Conservation (phyloP, 2,113 vertebrate genomes). For the Xiphias gladius region DNA sequence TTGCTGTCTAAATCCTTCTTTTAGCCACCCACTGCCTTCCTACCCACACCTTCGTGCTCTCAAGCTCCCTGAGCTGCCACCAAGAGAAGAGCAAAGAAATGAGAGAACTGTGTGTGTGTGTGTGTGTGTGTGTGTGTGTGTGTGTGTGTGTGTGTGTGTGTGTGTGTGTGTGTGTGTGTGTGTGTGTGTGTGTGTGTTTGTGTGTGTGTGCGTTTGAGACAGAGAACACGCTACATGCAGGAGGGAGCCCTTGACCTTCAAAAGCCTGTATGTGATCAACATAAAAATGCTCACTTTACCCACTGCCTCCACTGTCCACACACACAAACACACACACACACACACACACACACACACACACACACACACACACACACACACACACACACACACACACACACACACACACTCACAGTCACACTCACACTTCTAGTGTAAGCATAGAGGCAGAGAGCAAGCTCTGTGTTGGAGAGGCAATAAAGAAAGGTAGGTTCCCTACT, state of each 20-base stretch:
- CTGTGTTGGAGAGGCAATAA: constrained; percentile 54
- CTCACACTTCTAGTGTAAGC: constrained; percentile 44
- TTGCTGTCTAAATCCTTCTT: constrained; percentile 73
- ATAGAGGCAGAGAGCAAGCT: constrained; percentile 41
- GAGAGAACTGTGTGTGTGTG: constrained; percentile 26
- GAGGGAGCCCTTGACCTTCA: constrained; percentile 81
- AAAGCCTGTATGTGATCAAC: constrained; percentile 77
- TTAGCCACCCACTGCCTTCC: constrained; percentile 64
- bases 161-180: constrained; percentile 30
- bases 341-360: constrained; percentile 28
- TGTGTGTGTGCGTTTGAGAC: not conserved
- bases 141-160: constrained; percentile 32
- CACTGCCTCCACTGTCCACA: constrained; percentile 30
- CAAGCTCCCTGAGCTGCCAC: constrained; percentile 74
- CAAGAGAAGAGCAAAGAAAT: constrained; percentile 56
- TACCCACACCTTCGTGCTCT: constrained; percentile 65
- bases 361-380: constrained; percentile 1
- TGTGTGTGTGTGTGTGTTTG: constrained; percentile 29
- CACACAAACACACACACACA: not conserved
- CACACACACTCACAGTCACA: constrained; percentile 32
- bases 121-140: constrained; percentile 37
- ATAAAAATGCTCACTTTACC: constrained; percentile 76
- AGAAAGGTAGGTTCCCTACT: constrained; percentile 56
- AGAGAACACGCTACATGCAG: constrained; percentile 46
- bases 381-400: too few relatives aligned